Base-by-base conservation (phyloP, 2,113 vertebrate species). In the Toxotes jaculatrix region DNA sequence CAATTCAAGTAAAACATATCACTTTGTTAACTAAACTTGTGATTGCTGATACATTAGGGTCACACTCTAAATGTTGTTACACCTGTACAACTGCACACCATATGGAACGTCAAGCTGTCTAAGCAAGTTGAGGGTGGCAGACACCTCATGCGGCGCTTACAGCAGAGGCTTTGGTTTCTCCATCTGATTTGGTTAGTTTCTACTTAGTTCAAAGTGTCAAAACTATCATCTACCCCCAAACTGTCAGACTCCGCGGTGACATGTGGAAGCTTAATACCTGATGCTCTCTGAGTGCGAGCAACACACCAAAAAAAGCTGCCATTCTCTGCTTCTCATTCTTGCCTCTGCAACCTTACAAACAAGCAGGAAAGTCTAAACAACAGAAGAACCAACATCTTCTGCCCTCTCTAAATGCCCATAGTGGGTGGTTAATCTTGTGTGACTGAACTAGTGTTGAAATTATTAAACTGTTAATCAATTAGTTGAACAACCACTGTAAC, bases 251-350 rank as follows among this genome's bases (percentile, higher is more conserved):
- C 14, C 40, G 67, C 56, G 16, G 55, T 77, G 79, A 83, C 53
- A 19, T 60, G 66, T 51, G 80, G 83, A 88, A 80, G 74, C 65
- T 81, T 63, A 69, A 79, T 77, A 79, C 31, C 61, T 80, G 79
- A 79, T 43, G 82, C 84, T 82, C 56, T 89, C 72, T 82, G 60
- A 71, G 77, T 81, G 66, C 77, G 63, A 83, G 77, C 86, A 82
- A 87, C 89, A 82, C 63, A 89, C n/a, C n/a, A 71, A 74, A 70
- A 66, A 77, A 88, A 74, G 65, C 19, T 86, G 76, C 81, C 75
- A 82, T 74, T 70, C 77, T 78, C 60, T 84, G 84, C 71, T 51
- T 72, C 64, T 87, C 67, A 79, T 66, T 81, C 45, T 56, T 32
- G 63, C 13, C 23, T 38, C 27, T 62, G 47, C 71, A 63, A 19